Evolutionary conservation across 1,140 invertebrate genomes (phyloP).

Genomic region (Oryzaephilus surinamensis): DNA sequence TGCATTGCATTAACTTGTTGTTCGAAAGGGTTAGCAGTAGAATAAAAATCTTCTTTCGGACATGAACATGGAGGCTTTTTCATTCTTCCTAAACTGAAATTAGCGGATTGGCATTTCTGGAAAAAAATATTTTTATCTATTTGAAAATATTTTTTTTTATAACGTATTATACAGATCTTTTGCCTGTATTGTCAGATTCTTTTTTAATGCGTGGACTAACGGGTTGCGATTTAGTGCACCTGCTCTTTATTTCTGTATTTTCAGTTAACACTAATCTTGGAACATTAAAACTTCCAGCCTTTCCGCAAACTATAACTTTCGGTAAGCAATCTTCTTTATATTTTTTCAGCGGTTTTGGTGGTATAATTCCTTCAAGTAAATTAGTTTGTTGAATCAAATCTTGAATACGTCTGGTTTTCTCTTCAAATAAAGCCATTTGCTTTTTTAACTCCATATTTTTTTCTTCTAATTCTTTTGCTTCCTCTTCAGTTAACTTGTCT

Average conservation of each 20-base stretch:
- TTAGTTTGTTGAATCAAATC: constrained; percentile 17
- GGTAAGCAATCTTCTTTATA: constrained; percentile 27
- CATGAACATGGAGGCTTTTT: too few relatives aligned
- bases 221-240: too few relatives aligned
- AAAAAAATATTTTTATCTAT: not conserved
- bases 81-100: too few relatives aligned
- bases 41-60: too few relatives aligned
- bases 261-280: constrained; percentile 33
- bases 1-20: too few relatives aligned
- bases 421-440: constrained; percentile 31
- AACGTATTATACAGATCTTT: not conserved
- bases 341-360: constrained; percentile 11
- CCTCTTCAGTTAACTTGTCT: constrained; percentile 21
- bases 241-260: constrained; percentile 14
- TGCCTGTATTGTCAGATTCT: not conserved
- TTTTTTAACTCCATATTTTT: constrained; percentile 27
- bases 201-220: too few relatives aligned
- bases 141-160: not conserved
- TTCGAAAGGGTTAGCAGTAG: too few relatives aligned
- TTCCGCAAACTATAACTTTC: constrained; percentile 33
- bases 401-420: constrained; percentile 31
- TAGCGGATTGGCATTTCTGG: too few relatives aligned
- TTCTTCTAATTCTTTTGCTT: constrained; percentile 29
- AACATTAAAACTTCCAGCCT: constrained; percentile 27
- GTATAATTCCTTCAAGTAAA: constrained; percentile 22